Evolutionary conservation across 2,797 vertebrate genomes (phyloP).

Genomic region (Paguma larvata): DNA sequence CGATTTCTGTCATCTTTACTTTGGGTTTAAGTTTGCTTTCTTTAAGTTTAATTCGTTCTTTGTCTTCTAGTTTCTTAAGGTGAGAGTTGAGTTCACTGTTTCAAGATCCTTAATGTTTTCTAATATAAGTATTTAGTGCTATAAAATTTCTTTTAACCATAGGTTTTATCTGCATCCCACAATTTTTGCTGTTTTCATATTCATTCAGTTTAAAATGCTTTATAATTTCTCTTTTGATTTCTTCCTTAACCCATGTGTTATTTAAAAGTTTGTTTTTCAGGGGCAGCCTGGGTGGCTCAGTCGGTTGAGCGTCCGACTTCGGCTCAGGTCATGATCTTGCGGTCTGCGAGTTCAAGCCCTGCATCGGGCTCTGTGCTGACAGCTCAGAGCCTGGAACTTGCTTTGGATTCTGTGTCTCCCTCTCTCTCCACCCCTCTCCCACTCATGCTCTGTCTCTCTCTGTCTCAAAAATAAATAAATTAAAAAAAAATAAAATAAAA

Average conservation of each 20-base stretch:
- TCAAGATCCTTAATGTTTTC: neutral
- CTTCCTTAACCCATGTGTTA: neutral
- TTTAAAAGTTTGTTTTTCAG: neutral
- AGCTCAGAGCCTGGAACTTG: no score
- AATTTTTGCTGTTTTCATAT: neutral
- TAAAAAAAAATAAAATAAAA: no score
- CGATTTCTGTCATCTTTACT: neutral
- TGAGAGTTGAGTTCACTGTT: neutral
- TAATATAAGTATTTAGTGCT: neutral
- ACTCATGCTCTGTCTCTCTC: no score
- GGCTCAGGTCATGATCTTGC: no score
- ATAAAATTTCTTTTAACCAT: neutral
- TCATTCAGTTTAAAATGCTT: neutral
- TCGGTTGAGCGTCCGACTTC: no score
- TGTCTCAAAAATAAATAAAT: no score
- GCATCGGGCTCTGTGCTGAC: no score
- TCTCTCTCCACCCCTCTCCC: no score
- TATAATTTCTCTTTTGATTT: slow-evolving; percentile 17
- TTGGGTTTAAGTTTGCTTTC: slow-evolving; percentile 3
- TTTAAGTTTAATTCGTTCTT: neutral
- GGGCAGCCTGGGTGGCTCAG: no score
- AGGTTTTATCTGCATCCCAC: neutral
- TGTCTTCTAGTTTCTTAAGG: neutral
- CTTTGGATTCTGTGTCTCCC: no score
- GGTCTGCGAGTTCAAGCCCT: no score